Evolutionary conservation across 1,140 invertebrate species (phyloP), one percentile per base, ranked within the genome.

Genomic region (Hylaeus anthracinus): DNA sequence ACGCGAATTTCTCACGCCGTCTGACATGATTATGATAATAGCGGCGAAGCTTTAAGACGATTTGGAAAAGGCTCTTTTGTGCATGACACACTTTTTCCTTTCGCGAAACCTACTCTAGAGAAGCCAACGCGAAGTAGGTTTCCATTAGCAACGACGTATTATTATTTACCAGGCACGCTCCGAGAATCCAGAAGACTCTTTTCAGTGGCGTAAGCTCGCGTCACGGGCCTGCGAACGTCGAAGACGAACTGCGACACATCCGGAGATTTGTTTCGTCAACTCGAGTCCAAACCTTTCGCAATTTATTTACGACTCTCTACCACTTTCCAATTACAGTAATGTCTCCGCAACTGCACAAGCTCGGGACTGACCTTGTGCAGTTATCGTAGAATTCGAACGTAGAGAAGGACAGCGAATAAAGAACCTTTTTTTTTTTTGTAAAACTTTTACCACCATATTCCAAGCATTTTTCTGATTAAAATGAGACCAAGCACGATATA

Each of bases 121-220:
- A 87, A 86, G 85, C 86, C 85, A 86, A 74, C 73, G 73, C 81
- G 70, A 84, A 86, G 86, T 86, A 81, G 85, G 82, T 87, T 87
- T 87, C 86, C 85, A 87, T 87, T 87, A 87, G 81, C 85, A 84
- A 77, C 81, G 58, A 65, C 71, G 85, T 86, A 86, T 86, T 87
- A 86, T 87, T 86, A 87, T 87, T 87, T 87, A 87, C 78, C 81
- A 56, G 58, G 41, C 77, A 53, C 70, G 72, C 78, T 86, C 77
- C 15, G 64, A 74, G 85, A 84, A 80, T 84, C 74, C 86, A 79
- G 82, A 75, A 81, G 73, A 81, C 79, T 83, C 80, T 84, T 83
- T 81, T 63, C 77, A 87, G 76, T 77, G 41, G 48, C 73, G 72
- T 78, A 72, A 37, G 77, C 53, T 60, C 12, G 55, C 43, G 26